Conservation (phyloP, 2,888 invertebrate genomes). For the Hydrotaea diabolus region DNA sequence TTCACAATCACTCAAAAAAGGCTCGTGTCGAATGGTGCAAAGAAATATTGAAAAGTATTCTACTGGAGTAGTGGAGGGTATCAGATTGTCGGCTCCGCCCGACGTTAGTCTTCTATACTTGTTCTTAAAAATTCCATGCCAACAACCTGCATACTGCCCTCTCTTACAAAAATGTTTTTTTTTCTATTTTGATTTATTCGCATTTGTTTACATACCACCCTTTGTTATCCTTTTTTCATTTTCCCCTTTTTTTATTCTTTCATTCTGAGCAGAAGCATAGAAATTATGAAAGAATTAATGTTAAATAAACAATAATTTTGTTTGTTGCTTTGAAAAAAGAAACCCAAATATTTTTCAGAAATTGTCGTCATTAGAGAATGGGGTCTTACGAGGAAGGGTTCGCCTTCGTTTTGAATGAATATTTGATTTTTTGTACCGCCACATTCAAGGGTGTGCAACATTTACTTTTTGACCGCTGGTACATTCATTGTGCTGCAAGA, state of each 20-base stretch:
- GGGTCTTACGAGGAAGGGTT: neutral
- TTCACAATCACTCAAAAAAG: no score
- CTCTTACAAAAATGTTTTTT: slow-evolving; percentile 23
- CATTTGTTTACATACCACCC: no score
- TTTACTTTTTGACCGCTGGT: slow-evolving; percentile 55
- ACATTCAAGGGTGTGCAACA: slow-evolving; percentile 35
- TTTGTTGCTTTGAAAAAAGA: neutral
- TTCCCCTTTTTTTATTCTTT: neutral
- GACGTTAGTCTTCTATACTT: no score
- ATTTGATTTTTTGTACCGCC: neutral
- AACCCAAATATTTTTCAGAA: slow-evolving; percentile 1
- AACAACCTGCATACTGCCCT: neutral
- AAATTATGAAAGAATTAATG: slow-evolving; percentile 58
- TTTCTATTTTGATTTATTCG: neutral
- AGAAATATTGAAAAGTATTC: no score
- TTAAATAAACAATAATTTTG: slow-evolving; percentile 61
- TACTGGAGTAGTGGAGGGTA: no score
- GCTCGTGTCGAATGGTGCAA: no score
- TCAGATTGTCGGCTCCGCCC: no score
- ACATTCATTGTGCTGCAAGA: neutral
- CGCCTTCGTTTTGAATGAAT: neutral
- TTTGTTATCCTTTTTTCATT: no score
- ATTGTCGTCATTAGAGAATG: slow-evolving; percentile 36
- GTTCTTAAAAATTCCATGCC: neutral
- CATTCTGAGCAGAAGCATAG: neutral